Evolutionary conservation across 2,113 vertebrate species (phyloP), one percentile per base, ranked within the genome.

Genomic region (Amphiprion ocellaris): DNA sequence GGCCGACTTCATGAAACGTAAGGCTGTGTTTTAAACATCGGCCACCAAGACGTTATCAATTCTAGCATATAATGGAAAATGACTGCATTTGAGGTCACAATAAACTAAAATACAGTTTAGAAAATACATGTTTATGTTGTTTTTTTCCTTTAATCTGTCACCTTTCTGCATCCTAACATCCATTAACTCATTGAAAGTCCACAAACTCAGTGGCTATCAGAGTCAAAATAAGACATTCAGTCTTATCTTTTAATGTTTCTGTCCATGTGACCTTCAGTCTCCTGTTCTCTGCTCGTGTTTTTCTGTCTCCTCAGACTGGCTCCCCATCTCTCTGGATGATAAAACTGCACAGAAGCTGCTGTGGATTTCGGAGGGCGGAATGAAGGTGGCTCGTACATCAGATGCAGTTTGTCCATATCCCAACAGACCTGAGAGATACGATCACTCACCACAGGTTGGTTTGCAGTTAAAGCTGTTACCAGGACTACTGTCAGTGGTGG

Each of bases 261-360:
- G 4, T 33, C 30, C 30, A 33, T 33, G 30, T 37, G 21, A 41
- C 16, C 2, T 21, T 37, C 37, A 14, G 17, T n/a, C 4, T 73
- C 8, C 12, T 0, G 0, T 4, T 0, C 15, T 47, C 16, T 41
- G 16, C 19, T 33, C 21, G 14, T 0, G n/a, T 66, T 41, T 74
- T 2, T 33, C 10, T 41, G 0, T 30, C 28, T 72, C 39, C 53
- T 60, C 89, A 95, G 95, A 95, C 26, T 95, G 93, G 91, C 15
- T 94, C 19, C 74, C 92, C 0, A 0, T 94, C 19, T 59, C 91
- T 16, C 71, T 95, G 83, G 94, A 95, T 69, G 94, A 95, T 23
- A 94, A 86, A 87, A 95, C 94, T 1, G 89, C 94, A 17, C 94
- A 94, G 86, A 95, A 94, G 61, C 79, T 94, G 68, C 69, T 95